Evolutionary conservation across 1,140 invertebrate species (phyloP).

Genomic region (Steinernema feltiae): DNA sequence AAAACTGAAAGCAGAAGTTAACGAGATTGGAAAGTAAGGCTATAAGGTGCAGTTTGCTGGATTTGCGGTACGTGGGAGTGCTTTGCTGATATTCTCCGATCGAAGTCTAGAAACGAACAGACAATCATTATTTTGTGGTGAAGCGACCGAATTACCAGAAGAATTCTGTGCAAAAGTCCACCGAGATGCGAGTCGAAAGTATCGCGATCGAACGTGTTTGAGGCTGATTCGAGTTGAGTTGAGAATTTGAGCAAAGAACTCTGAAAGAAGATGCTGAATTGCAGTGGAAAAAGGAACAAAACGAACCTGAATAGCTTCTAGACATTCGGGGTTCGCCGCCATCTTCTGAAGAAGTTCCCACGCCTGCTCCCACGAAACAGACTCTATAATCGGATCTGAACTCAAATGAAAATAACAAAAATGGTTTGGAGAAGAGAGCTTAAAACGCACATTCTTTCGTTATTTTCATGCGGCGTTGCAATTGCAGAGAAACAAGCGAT

Average conservation of each 20-base stretch:
- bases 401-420: background rate
- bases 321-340: conserved; percentile 65
- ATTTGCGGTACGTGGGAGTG: conserved; percentile 50
- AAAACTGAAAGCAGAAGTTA: conserved; percentile 53
- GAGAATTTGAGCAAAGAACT: conserved; percentile 45
- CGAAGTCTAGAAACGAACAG: conserved; percentile 36
- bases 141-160: conserved; percentile 28
- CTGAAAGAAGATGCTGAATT: conserved; percentile 2
- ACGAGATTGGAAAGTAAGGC: conserved; percentile 44
- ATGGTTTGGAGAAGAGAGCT: background rate
- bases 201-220: conserved; percentile 39
- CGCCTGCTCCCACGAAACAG: conserved; percentile 54
- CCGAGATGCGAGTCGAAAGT: conserved; percentile 54
- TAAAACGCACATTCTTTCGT: conserved; percentile 50
- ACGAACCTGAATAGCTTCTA: conserved; percentile 62
- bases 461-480: conserved; percentile 49
- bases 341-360: conserved; percentile 60
- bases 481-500: conserved; percentile 54
- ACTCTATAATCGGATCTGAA: conserved; percentile 48
- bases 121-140: background rate
- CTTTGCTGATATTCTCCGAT: conserved; percentile 49
- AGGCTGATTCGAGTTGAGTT: conserved; percentile 47
- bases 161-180: conserved; percentile 51
- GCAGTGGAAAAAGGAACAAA: background rate
- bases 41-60: conserved; percentile 35